These are phyloP conservation scores for Apis laboriosa DNA, from an alignment of 1,140 invertebrate species.

Conservation along the genomic window DNA sequence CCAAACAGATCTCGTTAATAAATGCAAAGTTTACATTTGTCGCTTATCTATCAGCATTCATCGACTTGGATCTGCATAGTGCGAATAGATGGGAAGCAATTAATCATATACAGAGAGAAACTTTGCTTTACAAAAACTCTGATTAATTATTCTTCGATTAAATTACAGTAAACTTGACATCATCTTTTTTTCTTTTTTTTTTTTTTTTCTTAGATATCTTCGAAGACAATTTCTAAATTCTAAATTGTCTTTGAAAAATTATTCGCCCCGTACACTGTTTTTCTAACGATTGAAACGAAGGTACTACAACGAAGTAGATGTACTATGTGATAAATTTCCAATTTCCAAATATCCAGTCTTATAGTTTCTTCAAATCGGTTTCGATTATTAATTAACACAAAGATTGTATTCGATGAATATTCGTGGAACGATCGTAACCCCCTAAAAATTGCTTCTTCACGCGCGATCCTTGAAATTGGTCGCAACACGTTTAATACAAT, in stretches of 20 bases:
- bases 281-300: no score
- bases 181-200: no score
- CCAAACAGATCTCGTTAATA: conserved; percentile 9
- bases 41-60: background rate
- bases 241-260: background rate
- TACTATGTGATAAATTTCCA: no score
- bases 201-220: no score
- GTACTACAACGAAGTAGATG: no score
- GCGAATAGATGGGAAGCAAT: background rate
- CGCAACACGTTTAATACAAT: conserved; percentile 47
- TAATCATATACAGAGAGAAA: background rate
- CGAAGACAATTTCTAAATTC: no score
- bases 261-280: no score
- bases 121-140: background rate
- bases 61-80: background rate
- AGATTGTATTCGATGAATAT: conserved; percentile 54
- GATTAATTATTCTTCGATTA: background rate
- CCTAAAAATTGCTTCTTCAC: conserved; percentile 52
- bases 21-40: conserved; percentile 34
- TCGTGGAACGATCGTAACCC: conserved; percentile 48
- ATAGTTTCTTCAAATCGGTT: background rate
- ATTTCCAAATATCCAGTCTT: background rate
- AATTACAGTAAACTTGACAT: background rate
- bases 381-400: conserved; percentile 30
- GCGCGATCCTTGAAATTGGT: conserved; percentile 50